Base-by-base conservation (phyloP, 1,140 invertebrate genomes). In the Druon quercuslanigerum region DNA sequence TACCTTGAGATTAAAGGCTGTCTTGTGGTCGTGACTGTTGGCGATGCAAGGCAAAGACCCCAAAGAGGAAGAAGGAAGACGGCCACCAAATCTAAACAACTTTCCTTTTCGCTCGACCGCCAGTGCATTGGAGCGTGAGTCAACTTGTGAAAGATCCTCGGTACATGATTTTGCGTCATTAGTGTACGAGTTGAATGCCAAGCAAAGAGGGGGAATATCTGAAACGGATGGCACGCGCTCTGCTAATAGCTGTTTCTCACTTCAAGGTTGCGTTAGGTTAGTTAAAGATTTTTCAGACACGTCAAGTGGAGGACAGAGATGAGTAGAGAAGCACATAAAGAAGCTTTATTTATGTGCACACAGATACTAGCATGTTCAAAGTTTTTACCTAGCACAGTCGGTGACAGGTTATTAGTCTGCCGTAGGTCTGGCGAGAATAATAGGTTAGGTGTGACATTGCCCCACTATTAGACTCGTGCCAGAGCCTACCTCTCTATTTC, bases 371-470 rank as follows among this genome's bases (percentile, higher is more conserved):
- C 60, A 70, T 70, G 75, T 73, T 78, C 71, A 74, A 70, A 73
- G 79, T 82, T 82, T 77, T 82, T 82, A 82, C 73, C 78, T 79
- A 74, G 85, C 79, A 75, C 78, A 81, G 79, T 80, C 81, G 83
- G 80, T 86, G 87, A 89, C 87, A 87, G 86, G 87, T 87, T 89
- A 89, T 88, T 89, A 89, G 87, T 89, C 87, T 89, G 81, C 77
- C 83, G 86, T 84, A 84, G 83, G 87, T 87, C 86, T 89, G 85
- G 83, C 80, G 86, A 88, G 86, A 85, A 89, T 89, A 89, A 88
- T 89, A 87, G 87, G 83, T 82, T 85, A 88, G 85, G 84, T 88
- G 87, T 89, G 87, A 88, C 87, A 89, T 88, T 89, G 87, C 86
- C 87, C 87, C 84, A 88, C 84, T 85, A 81, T 84, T 77, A 86